Evolutionary conservation across 1,140 invertebrate species (phyloP).

Genomic region (Argopecten irradians): DNA sequence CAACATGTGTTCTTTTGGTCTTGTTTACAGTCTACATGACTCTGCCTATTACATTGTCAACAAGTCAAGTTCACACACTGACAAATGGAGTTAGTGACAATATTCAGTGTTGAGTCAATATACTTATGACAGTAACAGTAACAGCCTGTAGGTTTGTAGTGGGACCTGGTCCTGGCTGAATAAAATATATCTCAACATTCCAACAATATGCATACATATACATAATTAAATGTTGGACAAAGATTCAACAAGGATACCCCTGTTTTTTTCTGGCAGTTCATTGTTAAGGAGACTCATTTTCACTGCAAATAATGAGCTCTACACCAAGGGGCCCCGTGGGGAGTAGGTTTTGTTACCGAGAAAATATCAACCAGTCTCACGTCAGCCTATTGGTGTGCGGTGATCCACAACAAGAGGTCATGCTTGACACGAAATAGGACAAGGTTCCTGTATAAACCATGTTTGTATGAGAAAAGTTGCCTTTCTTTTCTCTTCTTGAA

Average conservation of each 20-base stretch:
- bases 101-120: no score
- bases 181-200: neutral
- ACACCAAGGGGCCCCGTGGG: neutral
- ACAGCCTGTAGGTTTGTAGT: neutral
- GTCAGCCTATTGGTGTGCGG: conserved; percentile 4
- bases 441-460: neutral
- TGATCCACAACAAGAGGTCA: conserved; percentile 9
- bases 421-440: neutral
- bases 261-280: neutral
- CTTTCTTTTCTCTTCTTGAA: neutral
- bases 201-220: neutral
- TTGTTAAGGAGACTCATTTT: neutral
- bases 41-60: no score
- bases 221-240: conserved; percentile 9
- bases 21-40: no score
- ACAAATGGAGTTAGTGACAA: no score
- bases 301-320: neutral
- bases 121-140: no score
- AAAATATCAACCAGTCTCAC: conserved; percentile 19
- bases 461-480: neutral
- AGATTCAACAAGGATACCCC: neutral
- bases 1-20: no score
- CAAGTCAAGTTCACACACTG: no score
- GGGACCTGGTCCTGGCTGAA: neutral
- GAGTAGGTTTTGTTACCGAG: conserved; percentile 26